phyloP scores from a whole-genome alignment of 1,140 invertebrate species.

The Apis laboriosa region DNA sequence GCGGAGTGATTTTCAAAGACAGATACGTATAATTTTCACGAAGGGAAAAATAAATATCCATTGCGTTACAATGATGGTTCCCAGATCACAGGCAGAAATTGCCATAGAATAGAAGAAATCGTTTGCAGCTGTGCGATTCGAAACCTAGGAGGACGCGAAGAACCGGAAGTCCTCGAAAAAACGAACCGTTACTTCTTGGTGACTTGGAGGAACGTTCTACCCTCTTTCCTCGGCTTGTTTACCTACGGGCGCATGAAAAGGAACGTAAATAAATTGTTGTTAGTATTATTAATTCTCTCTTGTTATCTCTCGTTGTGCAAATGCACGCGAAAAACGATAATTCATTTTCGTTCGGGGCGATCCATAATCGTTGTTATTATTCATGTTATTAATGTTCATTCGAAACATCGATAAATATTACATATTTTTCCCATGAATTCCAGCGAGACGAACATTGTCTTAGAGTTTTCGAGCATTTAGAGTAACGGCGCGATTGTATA shows the following conservation, averaged over 20 bases:
- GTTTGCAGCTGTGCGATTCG: background rate
- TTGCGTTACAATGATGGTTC: conserved; percentile 18
- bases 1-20: background rate
- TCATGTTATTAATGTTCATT: background rate
- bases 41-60: background rate
- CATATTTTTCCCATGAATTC: background rate
- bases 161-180: conserved; percentile 60
- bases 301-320: too few relatives aligned
- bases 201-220: conserved; percentile 51
- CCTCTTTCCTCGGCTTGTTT: conserved; percentile 57
- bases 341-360: background rate
- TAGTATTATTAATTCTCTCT: background rate
- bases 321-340: background rate
- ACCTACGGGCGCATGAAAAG: conserved; percentile 6
- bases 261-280: background rate
- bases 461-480: background rate
- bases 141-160: background rate
- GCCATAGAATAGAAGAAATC: conserved; percentile 1
- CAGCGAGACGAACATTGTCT: too few relatives aligned
- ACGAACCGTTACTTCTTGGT: conserved; percentile 47
- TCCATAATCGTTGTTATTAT: background rate
- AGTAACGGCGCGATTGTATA: background rate
- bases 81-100: conserved; percentile 38
- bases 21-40: background rate
- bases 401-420: background rate